Base-by-base conservation (phyloP, 1,140 invertebrate genomes). In the Orchesella cincta region DNA sequence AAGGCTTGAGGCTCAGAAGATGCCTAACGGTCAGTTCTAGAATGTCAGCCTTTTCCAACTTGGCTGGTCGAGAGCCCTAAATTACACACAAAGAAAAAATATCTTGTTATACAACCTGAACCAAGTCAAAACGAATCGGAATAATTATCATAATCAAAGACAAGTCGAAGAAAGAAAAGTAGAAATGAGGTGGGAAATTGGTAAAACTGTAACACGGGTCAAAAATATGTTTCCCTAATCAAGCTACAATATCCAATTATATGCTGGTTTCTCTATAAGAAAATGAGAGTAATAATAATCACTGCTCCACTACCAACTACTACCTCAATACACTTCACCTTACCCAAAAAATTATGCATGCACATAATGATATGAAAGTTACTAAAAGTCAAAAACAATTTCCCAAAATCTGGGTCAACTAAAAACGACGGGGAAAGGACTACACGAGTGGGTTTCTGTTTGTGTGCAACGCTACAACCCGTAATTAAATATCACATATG, bases 11-110 rank as follows among this genome's bases (percentile, higher is more conserved):
- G 1, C 90, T 90, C 85, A 95, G 93, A 77, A 97, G 86, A 85
- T 97, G 94, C 84, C 96, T 95, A 20, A 98, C 95, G 0, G 96
- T 96, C 92, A 98, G 94, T 86, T 98, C 96, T 70, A 98, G 87
- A 75, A 98, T 98, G 84, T 98, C 96, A 0, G 97, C 96, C 86
- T 98, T 98, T 85, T 98, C 97, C 39, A 98, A 86, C 85, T 98
- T 98, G 1, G 94, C 62, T 23, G 78, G 80, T 1, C 80, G 73
- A 51, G 62, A 67, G 31, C 28, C 31, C 62, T 67, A 33, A 67
- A 67, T 1, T 31, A 29, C 26, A 67, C 2, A n/a, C 5, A 67
- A 31, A 16, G 14, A 33, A 67, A 67, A 67, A 5, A 33, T 14
- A 18, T 46, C 5, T 46, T 46, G 18, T 5, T 5, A 46, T 46